phyloP scores from a whole-genome alignment of 2,888 invertebrate genomes.

The Cataglyphis rosenhaueri region DNA sequence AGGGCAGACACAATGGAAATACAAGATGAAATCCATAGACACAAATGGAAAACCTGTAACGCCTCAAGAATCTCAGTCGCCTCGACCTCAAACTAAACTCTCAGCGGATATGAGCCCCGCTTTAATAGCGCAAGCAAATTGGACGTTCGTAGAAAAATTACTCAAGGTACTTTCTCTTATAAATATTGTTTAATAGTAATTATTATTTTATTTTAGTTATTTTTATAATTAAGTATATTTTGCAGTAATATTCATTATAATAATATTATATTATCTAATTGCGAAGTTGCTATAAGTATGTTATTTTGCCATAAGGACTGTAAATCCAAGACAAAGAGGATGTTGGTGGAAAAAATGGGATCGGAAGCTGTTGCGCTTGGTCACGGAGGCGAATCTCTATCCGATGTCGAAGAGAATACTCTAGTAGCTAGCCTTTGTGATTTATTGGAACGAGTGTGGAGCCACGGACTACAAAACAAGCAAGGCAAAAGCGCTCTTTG shows the following conservation, averaged over 20 bases:
- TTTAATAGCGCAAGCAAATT: conserved; percentile 97
- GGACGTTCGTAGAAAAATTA: conserved; percentile 98
- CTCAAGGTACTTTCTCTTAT: conserved; percentile 90
- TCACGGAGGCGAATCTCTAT: conserved; percentile 92
- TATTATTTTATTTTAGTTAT: not conserved
- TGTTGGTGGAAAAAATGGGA: conserved; percentile 99
- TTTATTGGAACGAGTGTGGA: conserved; percentile 98
- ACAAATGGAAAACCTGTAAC: conserved; percentile 80
- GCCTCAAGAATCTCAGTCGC: conserved; percentile 84
- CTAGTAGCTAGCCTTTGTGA: conserved; percentile 99
- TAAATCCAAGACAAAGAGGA: conserved; percentile 97
- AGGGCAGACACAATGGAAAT: conserved; percentile 85
- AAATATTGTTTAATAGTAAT: conserved; percentile 6
- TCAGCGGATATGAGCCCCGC: conserved; percentile 93
- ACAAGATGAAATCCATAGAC: conserved; percentile 84
- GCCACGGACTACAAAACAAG: conserved; percentile 97
- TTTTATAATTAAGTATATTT: too few relatives aligned
- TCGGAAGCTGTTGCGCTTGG: conserved; percentile 98
- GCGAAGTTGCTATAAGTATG: not conserved
- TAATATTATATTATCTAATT: not conserved
- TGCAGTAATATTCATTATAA: too few relatives aligned
- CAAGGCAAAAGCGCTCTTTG: conserved; percentile 99
- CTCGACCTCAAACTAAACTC: conserved; percentile 86
- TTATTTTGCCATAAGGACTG: conserved; percentile 89
- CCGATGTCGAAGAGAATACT: conserved; percentile 97